Evolutionary conservation across 2,113 vertebrate genomes (phyloP), one percentile per base, ranked within the genome.

Genomic region (Eublepharis macularius): DNA sequence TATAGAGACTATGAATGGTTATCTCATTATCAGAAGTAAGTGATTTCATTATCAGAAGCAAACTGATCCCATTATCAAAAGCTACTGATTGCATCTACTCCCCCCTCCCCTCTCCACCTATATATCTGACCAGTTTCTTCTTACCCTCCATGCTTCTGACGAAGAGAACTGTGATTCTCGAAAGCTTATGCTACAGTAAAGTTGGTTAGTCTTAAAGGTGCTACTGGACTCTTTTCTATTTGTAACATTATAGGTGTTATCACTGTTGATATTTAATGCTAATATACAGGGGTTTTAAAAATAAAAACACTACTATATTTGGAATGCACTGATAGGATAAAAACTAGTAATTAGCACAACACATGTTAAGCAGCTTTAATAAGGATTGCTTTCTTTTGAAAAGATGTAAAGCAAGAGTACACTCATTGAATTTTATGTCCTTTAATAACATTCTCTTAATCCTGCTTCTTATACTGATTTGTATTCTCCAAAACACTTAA

Each of bases 231-330:
- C n/a, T n/a, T n/a, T n/a, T n/a, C 4, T 29, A 77, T 73, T 24
- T 0, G 14, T 1, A 60, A 13, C 57, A 68, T 68, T 6, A 21
- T 0, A 47, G 16, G 43, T 32, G 2, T 14, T 41, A 63, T 57
- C 2, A 82, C 34, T 0, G 0, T 1, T 14, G 6, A 39, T 73
- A 66, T 72, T 86, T 86, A 19, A 51, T 43, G 75, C 26, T 54
- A 72, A 87, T 32, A 2, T 49, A 80, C 41, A 81, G 10, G 75
- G n/a, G 34, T 82, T 32, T 83, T 88, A 80, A 73, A 80, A 73
- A 91, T 75, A 82, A 91, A 82, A 51, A 49, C 19, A 75, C 49
- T 81, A 89, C 90, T 93, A 80, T 89, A 93, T 82, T 79, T 87
- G 82, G 80, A 89, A 83, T 70, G 76, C 51, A 88, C 88, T 88